These are phyloP conservation scores for Agonopterix subpropinquella DNA, from an alignment of 2,888 invertebrate species.

Conservation along the genomic window DNA sequence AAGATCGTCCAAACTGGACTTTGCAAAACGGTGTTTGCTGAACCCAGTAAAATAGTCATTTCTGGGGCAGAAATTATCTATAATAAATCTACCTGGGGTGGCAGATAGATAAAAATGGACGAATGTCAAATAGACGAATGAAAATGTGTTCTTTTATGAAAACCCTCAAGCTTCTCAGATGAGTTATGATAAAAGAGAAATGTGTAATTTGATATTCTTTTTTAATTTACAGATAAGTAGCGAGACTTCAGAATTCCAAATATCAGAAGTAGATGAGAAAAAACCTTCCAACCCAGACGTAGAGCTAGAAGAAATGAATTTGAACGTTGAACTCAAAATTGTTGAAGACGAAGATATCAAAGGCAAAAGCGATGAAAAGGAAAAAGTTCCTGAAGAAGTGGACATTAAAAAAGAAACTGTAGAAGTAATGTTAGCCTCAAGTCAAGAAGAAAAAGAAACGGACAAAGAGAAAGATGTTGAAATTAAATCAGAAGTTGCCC, in stretches of 20 bases:
- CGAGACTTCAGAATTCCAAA: conserved; percentile 40
- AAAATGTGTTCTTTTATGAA: too few relatives aligned
- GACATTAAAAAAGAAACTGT: not conserved
- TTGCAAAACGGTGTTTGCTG: too few relatives aligned
- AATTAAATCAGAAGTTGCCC: not conserved
- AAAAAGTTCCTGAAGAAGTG: conserved; percentile 9
- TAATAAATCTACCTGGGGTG: too few relatives aligned
- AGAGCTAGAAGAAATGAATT: conserved; percentile 51
- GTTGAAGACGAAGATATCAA: conserved; percentile 60
- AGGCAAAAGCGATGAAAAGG: conserved; percentile 13
- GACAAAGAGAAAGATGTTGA: conserved; percentile 4
- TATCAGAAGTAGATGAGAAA: conserved; percentile 33
- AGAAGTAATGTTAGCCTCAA: not conserved
- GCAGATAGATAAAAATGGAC: too few relatives aligned
- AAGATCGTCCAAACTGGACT: too few relatives aligned
- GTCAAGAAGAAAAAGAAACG: conserved; percentile 5
- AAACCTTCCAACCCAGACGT: conserved; percentile 24
- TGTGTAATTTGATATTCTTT: not conserved
- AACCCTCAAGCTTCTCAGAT: too few relatives aligned
- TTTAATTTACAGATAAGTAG: conserved; percentile 41
- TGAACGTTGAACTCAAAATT: conserved; percentile 64
- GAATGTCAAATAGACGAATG: too few relatives aligned
- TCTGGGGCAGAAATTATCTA: too few relatives aligned
- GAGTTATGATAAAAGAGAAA: too few relatives aligned
- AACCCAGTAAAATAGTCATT: too few relatives aligned